Base-by-base conservation (phyloP, 2,797 vertebrate genomes). In the Scolopax bukidnonensis region DNA sequence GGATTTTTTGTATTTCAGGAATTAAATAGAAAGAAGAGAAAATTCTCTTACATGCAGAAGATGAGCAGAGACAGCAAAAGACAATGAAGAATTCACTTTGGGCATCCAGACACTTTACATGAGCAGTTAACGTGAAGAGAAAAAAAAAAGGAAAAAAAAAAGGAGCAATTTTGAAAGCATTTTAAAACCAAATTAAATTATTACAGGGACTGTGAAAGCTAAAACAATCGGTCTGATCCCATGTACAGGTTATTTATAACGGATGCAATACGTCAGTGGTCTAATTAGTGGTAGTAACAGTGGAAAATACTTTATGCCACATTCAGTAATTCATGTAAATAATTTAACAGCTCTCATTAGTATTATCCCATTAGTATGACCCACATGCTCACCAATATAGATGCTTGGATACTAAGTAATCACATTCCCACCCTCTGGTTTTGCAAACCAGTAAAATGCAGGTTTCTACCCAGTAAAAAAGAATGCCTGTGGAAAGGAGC, bases 341-440 rank as follows among this genome's bases (percentile, higher is more conserved):
- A 87, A 96, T 93, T 95, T 45, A 94, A 70, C 63, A 96, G 81
- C 25, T 95, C 60, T 76, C 60, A 83, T 93, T 96, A 92, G 47
- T 43, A 63, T 27, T 45, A 63, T 45, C 50, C 70, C 91, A 91
- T 93, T 80, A 95, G 63, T n/a, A 88, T 61, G 80, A 70, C 45
- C 79, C 76, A 71, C 53, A 68, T 9, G 6, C 80, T 91, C 0
- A 0, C 59, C 63, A 60, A 28, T 40, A 18, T 14, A 86, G 74
- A 53, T 36, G 75, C 61, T 92, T 75, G 83, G 69, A 88, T 74
- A 82, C 7, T 0, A 12, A 82, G 54, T 18, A 60, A 90, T 82
- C 0, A 0, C 24, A 70, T 16, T 84, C 92, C 67, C 50, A 93
- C 28, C 32, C 85, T 47, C 70, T 50, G 36, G n/a, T 65, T 82